Evolutionary conservation across 2,797 vertebrate species (phyloP).

Genomic region (Pterois miles): DNA sequence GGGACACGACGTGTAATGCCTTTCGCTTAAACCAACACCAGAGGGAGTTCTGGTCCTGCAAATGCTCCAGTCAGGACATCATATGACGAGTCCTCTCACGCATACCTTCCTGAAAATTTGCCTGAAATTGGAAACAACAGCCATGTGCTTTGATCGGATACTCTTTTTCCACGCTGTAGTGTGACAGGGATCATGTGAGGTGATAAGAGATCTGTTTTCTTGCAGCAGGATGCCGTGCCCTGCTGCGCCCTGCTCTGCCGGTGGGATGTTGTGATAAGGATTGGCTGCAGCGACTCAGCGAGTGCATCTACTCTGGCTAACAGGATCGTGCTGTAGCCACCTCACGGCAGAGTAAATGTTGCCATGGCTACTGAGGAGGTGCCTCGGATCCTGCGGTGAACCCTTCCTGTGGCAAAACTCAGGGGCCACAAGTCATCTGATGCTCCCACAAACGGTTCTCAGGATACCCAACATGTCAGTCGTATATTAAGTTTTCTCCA

Average conservation of each 20-base stretch:
- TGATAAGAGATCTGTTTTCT: constrained; percentile 65
- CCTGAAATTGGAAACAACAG: constrained; percentile 47
- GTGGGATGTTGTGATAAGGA: constrained; percentile 65
- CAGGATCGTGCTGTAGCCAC: constrained; percentile 5
- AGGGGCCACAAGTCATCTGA: constrained; percentile 41
- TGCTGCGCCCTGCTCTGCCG: constrained; percentile 28
- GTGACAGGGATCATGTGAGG: constrained; percentile 58
- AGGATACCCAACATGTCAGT: constrained; percentile 36
- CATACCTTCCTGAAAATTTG: constrained; percentile 25
- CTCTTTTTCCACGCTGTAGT: constrained; percentile 33
- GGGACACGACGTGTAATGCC: neutral
- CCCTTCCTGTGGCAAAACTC: constrained; percentile 37
- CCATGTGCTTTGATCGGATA: constrained; percentile 47
- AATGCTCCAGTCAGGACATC: neutral
- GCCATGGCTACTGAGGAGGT: constrained; percentile 49
- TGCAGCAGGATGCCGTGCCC: constrained; percentile 39
- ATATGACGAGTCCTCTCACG: constrained; percentile 4
- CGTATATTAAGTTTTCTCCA: constrained; percentile 33
- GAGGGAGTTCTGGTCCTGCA: constrained; percentile 52
- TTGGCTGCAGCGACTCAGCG: constrained; percentile 13
- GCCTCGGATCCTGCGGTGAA: constrained; percentile 21
- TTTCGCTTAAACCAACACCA: constrained; percentile 48
- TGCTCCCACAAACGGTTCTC: constrained; percentile 46
- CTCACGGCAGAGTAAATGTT: constrained; percentile 28
- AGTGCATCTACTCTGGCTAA: constrained; percentile 22